Evolutionary conservation across 30 jellyfish, hydroid and myxozoan genomes (phyloP), one percentile per base, ranked within the genome.

Genomic region (Calvadosia cruxmelitensis): DNA sequence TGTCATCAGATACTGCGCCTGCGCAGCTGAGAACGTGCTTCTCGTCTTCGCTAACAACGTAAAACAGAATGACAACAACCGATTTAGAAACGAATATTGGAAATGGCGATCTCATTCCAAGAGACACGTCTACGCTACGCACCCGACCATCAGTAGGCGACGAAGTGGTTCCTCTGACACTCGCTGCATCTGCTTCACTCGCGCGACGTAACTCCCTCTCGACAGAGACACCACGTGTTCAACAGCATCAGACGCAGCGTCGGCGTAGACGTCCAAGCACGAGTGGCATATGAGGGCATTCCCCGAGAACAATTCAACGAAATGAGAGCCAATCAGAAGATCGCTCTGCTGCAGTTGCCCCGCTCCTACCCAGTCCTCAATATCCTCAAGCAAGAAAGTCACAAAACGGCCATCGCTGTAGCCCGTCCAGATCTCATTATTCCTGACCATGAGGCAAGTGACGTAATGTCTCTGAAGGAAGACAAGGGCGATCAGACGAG

Each of bases 341-440:
- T n/a, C n/a, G n/a, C n/a, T n/a, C 57, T 42, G 57, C 20, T 42
- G 10, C 57, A 42, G 20, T 42, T 42, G 57, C 57, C 20, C 57
- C 20, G 57, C 20, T 42, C 20, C n/a, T n/a, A n/a, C 15, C 57
- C 20, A 20, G 10, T 42, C 57, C 20, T 42, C 57, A 10, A 20
- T 42, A 5, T 33, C 50, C 42, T 76, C 62, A 16, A 89, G 75
- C 49, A 81, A 93, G 52, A 73, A 74, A 29, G 80, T 89, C 29
- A 89, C 74, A 70, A 89, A 89, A 28, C 95, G 81, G 31, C 98
- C 98, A 64, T 80, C 80, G 70, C 98, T 94, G n/a, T 76, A 84
- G 51, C 95, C 98, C 28, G 78, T 78, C 98, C 98, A 89, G 1
- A 78, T 76, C 53, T 89, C 93, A 68, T 73, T 72, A 3, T 78